Percentiles rank a stretch among this genome's conserved stretches.
Evolutionary conservation across 1,140 invertebrate genomes (phyloP).

Genomic region (Meloidogyne hapla): DNA sequence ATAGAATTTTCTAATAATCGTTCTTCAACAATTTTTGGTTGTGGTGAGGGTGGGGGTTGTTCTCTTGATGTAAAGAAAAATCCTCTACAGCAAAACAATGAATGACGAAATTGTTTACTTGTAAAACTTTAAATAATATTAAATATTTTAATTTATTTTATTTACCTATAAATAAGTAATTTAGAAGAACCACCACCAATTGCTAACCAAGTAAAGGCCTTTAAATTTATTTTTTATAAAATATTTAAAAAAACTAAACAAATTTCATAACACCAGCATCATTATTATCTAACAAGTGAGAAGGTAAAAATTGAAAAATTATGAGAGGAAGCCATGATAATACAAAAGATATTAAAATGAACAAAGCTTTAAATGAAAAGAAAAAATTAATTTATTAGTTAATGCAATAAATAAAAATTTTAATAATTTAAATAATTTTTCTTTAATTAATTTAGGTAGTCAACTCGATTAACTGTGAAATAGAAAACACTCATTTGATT

Average conservation of each 20-base stretch:
- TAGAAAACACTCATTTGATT: too few species aligned
- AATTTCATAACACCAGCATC: slow-evolving; percentile 21
- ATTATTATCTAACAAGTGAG: neutral
- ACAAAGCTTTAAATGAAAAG: slow-evolving; percentile 3
- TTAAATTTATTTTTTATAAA: neutral
- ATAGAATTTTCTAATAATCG: neutral
- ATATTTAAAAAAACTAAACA: neutral
- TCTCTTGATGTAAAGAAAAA: neutral
- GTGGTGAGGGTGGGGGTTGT: neutral
- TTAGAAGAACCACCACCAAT: slow-evolving; percentile 29
- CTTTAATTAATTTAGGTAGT: too few species aligned
- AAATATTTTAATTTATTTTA: neutral
- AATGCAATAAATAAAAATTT: neutral
- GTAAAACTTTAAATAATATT: slow-evolving; percentile 14
- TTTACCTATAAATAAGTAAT: slow-evolving; percentile 22
- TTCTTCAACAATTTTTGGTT: neutral
- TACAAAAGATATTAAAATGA: slow-evolving; percentile 24
- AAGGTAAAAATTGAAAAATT: slow-evolving; percentile 21
- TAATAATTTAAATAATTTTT: too few species aligned
- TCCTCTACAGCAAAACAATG: slow-evolving; percentile 9
- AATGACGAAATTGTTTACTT: slow-evolving; percentile 20
- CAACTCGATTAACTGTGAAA: too few species aligned
- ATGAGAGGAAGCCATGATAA: slow-evolving; percentile 26
- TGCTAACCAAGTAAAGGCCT: slow-evolving; percentile 27
- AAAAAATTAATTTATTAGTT: neutral